Evolutionary conservation across 2,888 invertebrate species (phyloP).

Genomic region (Pachliopta kotzebuea): DNA sequence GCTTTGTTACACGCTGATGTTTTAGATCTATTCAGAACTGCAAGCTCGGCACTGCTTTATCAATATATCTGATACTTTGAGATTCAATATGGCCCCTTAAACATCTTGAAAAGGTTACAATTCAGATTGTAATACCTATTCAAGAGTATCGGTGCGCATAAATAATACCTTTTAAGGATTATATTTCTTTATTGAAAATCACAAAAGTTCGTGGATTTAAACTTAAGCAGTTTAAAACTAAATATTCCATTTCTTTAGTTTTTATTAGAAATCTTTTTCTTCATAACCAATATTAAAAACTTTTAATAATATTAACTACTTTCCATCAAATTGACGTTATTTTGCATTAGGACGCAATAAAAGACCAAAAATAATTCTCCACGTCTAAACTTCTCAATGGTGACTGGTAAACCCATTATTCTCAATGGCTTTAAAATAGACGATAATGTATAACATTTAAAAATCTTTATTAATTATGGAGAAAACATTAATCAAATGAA

Average conservation of each 20-base stretch:
- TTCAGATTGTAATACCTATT: constrained; percentile 41
- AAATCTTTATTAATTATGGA: too few species aligned
- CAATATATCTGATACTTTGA: constrained; percentile 46
- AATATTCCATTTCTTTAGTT: not conserved
- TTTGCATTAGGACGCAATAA: too few species aligned
- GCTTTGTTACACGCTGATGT: constrained; percentile 39
- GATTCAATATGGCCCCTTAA: constrained; percentile 40
- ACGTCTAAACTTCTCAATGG: too few species aligned
- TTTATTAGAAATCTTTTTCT: too few species aligned
- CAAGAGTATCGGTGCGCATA: constrained; percentile 27
- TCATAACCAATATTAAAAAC: too few species aligned
- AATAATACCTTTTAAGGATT: constrained; percentile 22
- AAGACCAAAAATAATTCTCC: too few species aligned
- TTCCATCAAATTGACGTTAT: too few species aligned
- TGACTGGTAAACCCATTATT: too few species aligned
- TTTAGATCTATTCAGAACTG: constrained; percentile 45
- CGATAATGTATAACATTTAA: too few species aligned
- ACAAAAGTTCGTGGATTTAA: not conserved
- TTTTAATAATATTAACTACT: too few species aligned
- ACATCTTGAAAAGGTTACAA: constrained; percentile 45
- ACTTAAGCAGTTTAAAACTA: not conserved
- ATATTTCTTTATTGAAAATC: not conserved
- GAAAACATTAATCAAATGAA: too few species aligned
- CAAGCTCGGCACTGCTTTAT: constrained; percentile 44
- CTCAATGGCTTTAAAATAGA: too few species aligned